phyloP scores from a whole-genome alignment of 1,140 invertebrate genomes.

The Gonatopus flavifemur region DNA sequence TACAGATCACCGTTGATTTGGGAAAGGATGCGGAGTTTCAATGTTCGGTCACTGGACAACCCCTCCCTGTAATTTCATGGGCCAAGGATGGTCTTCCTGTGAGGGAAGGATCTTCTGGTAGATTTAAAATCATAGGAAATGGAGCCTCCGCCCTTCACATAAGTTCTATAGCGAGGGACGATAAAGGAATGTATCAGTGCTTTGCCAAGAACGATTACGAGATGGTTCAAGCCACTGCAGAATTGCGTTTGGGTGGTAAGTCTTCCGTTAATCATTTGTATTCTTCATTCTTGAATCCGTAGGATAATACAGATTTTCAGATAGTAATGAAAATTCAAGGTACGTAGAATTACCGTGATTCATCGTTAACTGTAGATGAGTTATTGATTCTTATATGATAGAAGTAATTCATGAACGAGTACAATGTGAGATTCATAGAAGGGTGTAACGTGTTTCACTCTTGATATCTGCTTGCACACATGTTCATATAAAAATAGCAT shows the following conservation, averaged over 20 bases:
- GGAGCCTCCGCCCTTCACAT: constrained; percentile 58
- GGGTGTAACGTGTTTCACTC: no score
- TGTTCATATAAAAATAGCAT: no score
- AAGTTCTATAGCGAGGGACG: constrained; percentile 71
- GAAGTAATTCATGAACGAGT: no score
- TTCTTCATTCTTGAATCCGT: background rate
- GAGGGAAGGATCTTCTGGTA: constrained; percentile 57
- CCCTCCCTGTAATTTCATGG: constrained; percentile 80
- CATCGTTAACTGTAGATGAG: no score
- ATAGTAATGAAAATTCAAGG: no score
- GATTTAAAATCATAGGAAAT: constrained; percentile 47
- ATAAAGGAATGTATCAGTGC: constrained; percentile 89
- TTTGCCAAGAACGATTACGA: constrained; percentile 83
- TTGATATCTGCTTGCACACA: no score
- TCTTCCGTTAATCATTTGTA: constrained; percentile 9
- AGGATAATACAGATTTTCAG: no score
- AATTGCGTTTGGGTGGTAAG: constrained; percentile 82
- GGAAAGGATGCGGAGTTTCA: constrained; percentile 81
- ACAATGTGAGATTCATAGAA: no score
- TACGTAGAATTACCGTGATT: no score
- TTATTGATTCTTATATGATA: no score
- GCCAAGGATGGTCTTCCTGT: constrained; percentile 78
- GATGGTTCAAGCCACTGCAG: constrained; percentile 80
- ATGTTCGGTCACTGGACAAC: constrained; percentile 84
- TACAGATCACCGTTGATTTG: constrained; percentile 69